Base-by-base conservation (phyloP, 2,113 vertebrate species). In the Callipepla squamata region DNA sequence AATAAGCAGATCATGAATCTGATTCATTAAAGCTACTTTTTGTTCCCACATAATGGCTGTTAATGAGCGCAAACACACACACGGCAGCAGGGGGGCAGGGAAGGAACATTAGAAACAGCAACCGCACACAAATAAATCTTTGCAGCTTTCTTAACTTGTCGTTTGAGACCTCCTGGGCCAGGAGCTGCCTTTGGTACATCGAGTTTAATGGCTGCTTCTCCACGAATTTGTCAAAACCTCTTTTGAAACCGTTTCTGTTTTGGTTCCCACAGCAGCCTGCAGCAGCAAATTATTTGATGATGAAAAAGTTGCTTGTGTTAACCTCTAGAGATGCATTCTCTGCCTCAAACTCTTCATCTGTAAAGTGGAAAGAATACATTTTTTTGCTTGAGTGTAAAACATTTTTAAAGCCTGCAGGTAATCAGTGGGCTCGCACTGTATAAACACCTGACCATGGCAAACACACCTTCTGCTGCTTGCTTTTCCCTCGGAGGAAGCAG, bases 391-490 rank as follows among this genome's bases (percentile, higher is more conserved):
- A 36, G 38, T 8, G 4, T 34, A 34, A 83, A 84, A 42, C n/a
- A 11, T 13, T 28, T 79, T 51, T 26, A 44, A 80, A 74, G 8
- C 16, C 48, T 30, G 4, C 40, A 6, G 20, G 26, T 69, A 57
- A 36, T 51, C 44, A 21, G 0, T 42, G 7, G 1, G 7, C 53
- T 59, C 36, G 3, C 73, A 28, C 3, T 51, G 34, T 47, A 9
- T 8, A 30, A 72, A 57, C 5, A 13, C 34, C 16, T 0, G 0
- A 3, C 9, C 13, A 1, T 1, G 32, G 7, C 2, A 34, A 6
- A 0, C 0, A 7, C 7, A 1, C 40, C 25, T n/a, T 15, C 44
- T 45, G 63, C 48, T 62, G 6, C 15, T 66, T 25, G 63, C 57
- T 40, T 50, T 57, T 22, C 4, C 53, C 0, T 0, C 21, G 2